Evolutionary conservation across 2,888 invertebrate species (phyloP).

Genomic region (Diarsia dahlii): DNA sequence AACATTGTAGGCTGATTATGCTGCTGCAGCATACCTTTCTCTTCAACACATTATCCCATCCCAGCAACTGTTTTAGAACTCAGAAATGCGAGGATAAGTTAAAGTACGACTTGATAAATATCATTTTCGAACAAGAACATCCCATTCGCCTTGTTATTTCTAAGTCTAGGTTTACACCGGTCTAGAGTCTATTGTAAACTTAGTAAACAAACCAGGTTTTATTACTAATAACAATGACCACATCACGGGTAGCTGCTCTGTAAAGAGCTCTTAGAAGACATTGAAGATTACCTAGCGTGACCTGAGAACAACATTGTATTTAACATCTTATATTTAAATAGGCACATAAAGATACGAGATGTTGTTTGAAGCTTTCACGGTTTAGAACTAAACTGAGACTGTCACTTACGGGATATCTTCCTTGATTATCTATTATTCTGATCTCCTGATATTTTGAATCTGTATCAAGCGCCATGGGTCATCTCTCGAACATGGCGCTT

Average conservation of each 20-base stretch:
- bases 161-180: conserved; percentile 23
- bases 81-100: not conserved
- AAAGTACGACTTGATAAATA: not conserved
- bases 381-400: no score
- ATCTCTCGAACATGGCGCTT: no score
- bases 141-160: not conserved
- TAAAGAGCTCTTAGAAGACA: conserved; percentile 49
- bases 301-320: conserved; percentile 33
- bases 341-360: not conserved
- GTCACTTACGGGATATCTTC: no score
- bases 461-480: no score
- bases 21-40: no score
- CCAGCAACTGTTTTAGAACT: not conserved
- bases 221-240: conserved; percentile 46
- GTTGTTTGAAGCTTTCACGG: no score
- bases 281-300: conserved; percentile 53
- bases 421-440: no score
- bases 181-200: conserved; percentile 21
- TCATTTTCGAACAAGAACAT: not conserved
- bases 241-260: conserved; percentile 38
- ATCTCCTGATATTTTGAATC: no score
- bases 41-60: not conserved
- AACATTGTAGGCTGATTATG: no score
- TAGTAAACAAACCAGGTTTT: conserved; percentile 35
- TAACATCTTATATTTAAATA: conserved; percentile 11